Evolutionary conservation across 2,888 invertebrate species (phyloP).

Genomic region (Polia nebulosa): DNA sequence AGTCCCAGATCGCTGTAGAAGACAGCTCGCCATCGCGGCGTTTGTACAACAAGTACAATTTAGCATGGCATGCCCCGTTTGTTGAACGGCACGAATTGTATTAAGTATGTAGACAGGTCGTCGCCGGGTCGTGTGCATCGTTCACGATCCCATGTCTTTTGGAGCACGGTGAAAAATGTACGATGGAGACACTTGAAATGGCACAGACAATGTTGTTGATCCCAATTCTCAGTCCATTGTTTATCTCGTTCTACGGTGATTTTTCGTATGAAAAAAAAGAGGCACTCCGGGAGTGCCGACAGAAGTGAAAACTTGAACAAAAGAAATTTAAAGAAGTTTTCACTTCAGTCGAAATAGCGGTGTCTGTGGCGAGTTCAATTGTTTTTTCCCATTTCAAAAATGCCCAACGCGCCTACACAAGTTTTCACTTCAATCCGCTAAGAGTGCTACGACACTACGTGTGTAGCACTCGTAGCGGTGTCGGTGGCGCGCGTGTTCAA

Average conservation of each 20-base stretch:
- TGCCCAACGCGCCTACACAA: too few relatives aligned
- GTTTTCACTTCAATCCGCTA: too few relatives aligned
- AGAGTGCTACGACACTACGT: too few relatives aligned
- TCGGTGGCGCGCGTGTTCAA: too few relatives aligned
- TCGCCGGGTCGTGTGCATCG: constrained; percentile 53
- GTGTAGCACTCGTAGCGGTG: too few relatives aligned
- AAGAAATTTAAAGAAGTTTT: too few relatives aligned
- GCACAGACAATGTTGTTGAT: constrained; percentile 14
- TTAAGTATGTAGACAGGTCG: constrained; percentile 55
- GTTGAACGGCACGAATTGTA: constrained; percentile 50
- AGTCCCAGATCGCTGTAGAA: constrained; percentile 25
- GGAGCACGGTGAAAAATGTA: constrained; percentile 22
- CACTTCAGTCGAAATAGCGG: too few relatives aligned
- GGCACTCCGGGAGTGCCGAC: too few relatives aligned
- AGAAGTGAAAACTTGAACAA: neutral
- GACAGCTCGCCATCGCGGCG: constrained; percentile 36
- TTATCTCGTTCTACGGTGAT: neutral
- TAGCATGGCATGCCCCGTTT: constrained; percentile 42
- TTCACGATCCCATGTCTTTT: constrained; percentile 42
- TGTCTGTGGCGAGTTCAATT: too few relatives aligned
- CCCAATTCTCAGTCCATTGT: neutral
- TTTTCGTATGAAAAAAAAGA: too few relatives aligned
- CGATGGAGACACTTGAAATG: constrained; percentile 2
- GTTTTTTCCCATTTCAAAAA: too few relatives aligned
- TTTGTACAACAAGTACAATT: constrained; percentile 42